These are phyloP conservation scores for Popillia japonica DNA, from an alignment of 1,140 invertebrate species.

Conservation along the genomic window DNA sequence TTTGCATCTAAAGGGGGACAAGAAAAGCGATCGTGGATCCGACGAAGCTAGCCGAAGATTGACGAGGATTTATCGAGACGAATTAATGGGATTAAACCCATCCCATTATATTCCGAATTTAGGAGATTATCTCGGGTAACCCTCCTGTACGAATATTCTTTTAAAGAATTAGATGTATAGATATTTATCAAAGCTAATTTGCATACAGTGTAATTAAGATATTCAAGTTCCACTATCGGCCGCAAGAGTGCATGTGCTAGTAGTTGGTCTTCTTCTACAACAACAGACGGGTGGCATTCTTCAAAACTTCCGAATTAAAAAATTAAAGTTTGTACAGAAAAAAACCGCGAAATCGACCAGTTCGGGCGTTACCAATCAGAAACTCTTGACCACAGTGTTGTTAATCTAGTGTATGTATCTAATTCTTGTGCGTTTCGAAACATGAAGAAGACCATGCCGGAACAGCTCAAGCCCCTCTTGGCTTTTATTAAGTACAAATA, in stretches of 20 bases:
- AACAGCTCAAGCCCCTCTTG: neutral
- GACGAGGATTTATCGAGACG: too few species aligned
- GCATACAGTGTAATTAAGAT: neutral
- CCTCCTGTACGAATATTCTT: too few species aligned
- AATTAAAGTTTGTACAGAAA: neutral
- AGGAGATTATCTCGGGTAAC: too few species aligned
- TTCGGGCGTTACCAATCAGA: neutral
- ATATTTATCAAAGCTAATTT: neutral
- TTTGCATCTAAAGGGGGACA: too few species aligned
- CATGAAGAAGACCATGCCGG: neutral
- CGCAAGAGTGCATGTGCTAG: conserved; percentile 8
- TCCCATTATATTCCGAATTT: too few species aligned
- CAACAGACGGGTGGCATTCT: neutral
- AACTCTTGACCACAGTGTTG: neutral
- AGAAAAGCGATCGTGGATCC: too few species aligned
- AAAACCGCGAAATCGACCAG: neutral
- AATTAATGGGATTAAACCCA: too few species aligned
- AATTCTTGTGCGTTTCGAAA: neutral
- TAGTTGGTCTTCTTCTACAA: conserved; percentile 10
- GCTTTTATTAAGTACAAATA: neutral
- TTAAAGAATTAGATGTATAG: neutral
- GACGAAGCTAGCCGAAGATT: too few species aligned
- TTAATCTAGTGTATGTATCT: neutral
- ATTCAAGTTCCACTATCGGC: neutral
- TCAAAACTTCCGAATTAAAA: neutral